Base-by-base conservation (phyloP, 2,888 invertebrate species). In the Thereva nobilitata region DNA sequence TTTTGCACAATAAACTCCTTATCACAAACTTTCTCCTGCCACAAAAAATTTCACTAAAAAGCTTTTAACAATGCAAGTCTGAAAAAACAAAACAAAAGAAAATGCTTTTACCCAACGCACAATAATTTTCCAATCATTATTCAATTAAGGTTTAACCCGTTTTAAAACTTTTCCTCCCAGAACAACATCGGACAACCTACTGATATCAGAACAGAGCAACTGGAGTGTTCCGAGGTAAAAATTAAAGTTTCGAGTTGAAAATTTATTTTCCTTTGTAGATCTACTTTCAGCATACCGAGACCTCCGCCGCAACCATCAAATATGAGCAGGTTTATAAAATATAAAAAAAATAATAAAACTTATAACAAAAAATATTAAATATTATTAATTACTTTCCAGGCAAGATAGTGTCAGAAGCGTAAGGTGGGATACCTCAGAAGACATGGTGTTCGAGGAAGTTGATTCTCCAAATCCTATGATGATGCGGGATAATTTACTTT, bases 371-470 rank as follows among this genome's bases (percentile, higher is more conserved):
- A 5, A 23, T 53, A 8, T 12, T 53, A 34, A 35, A 4, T 7
- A 44, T n/a, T 53, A 44, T 37, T 12, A 47, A 45, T 47, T 12
- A 74, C 72, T 71, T 71, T 72, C 72, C 72, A 77, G 76, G 72
- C 72, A 73, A 57, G 75, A 73, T 67, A 76, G 76, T 71, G 75
- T 75, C 61, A 77, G 79, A 47, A 76, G 74, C 70, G 79, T 79
- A 12, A 75, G 79, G 61, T 80, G 80, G 79, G 76, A 75, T 70
- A 69, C 75, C 56, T 73, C 74, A 6, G 79, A 78, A 61, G 78
- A 79, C 4, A 72, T 80, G 70, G 75, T 75, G 8, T 79, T 80
- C 68, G 79, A 79, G 72, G 80, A 80, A 72, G 78, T 74, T 59
- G 78, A 79, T 68, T 74, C 76, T 55, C 73, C 75, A n/a, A 75